These are phyloP conservation scores for Psephotus haematonotus DNA, from an alignment of 2,113 vertebrate species.

Conservation along the genomic window DNA sequence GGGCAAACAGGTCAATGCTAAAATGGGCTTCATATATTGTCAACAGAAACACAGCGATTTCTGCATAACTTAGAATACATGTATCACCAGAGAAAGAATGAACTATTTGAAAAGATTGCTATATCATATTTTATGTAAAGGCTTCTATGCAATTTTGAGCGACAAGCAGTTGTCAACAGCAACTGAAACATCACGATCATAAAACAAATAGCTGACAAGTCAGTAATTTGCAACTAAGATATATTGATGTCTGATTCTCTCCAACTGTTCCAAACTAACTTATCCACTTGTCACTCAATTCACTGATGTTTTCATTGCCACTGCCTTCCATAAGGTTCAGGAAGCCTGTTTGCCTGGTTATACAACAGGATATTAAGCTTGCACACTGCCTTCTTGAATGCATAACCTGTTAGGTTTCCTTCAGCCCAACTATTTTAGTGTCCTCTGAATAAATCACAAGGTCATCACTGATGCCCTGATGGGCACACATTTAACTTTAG, in stretches of 20 bases:
- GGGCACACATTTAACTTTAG: background rate
- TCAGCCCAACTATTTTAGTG: background rate
- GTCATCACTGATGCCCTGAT: background rate
- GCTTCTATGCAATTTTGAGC: background rate
- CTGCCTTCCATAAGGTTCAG: background rate
- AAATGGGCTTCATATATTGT: background rate
- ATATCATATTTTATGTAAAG: background rate
- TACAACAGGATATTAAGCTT: background rate
- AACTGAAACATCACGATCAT: background rate
- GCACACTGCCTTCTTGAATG: background rate
- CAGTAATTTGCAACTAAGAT: background rate
- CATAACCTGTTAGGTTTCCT: background rate
- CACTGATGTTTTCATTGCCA: background rate
- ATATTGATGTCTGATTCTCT: background rate
- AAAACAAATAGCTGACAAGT: slow-evolving; percentile 19
- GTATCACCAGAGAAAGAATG: background rate
- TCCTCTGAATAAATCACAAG: background rate
- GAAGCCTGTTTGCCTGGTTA: background rate
- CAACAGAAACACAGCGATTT: background rate
- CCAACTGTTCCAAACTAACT: background rate
- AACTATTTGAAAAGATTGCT: background rate
- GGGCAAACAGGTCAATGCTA: background rate
- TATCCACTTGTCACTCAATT: background rate
- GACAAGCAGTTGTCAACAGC: background rate
- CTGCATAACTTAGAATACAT: background rate